A percentile compares a stretch with the other conserved stretches of the same genome.
These are phyloP conservation scores for Molossus molossus DNA, from an alignment of 2,797 vertebrate species.

Conservation along the genomic window DNA sequence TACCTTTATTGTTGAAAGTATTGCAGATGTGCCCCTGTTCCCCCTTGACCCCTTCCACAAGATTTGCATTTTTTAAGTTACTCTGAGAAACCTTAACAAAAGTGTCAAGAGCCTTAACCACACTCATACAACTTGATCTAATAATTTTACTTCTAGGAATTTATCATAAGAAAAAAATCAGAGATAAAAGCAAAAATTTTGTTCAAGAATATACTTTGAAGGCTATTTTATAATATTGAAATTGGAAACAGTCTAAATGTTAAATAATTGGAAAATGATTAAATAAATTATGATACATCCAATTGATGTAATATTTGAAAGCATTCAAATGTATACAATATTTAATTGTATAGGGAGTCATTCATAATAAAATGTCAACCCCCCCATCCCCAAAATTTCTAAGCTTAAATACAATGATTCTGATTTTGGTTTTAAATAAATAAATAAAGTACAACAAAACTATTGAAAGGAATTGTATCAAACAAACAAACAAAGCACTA, in stretches of 20 bases:
- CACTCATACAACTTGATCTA: neutral
- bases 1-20: too few species aligned
- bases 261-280: conserved; percentile 63
- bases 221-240: neutral
- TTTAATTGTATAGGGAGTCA: neutral
- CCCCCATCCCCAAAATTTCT: neutral
- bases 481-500: neutral
- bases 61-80: conserved; percentile 31
- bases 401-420: neutral
- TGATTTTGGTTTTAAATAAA: conserved; percentile 39
- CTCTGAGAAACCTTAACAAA: neutral
- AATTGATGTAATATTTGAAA: conserved; percentile 34
- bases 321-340: neutral
- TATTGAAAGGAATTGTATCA: neutral
- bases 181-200: neutral
- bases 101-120: neutral
- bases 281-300: neutral
- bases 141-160: conserved; percentile 44
- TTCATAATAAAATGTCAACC: neutral
- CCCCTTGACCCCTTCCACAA: too few species aligned
- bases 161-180: conserved; percentile 15
- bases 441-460: neutral
- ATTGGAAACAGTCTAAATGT: neutral
- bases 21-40: too few species aligned
- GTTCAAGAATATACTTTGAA: neutral